These are phyloP conservation scores for Pandemis heparana DNA, from an alignment of 2,888 invertebrate species.

Conservation along the genomic window DNA sequence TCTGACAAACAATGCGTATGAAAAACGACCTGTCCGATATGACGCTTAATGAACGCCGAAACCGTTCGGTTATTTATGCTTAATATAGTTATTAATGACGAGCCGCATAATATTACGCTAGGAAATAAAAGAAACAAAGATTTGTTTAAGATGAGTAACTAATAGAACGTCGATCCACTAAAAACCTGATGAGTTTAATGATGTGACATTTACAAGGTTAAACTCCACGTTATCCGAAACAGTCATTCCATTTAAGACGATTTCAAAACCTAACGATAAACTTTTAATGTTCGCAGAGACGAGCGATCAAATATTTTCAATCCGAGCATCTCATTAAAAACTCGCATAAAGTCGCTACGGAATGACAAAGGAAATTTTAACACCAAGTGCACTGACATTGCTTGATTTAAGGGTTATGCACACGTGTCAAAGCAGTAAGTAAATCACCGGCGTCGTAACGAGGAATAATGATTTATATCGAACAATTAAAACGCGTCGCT, in stretches of 20 bases:
- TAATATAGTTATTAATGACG: conserved; percentile 65
- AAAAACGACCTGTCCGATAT: conserved; percentile 76
- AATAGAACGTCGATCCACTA: conserved; percentile 20
- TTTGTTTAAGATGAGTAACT: conserved; percentile 33
- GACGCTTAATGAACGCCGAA: conserved; percentile 75
- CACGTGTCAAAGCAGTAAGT: conserved; percentile 80
- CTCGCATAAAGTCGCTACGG: conserved; percentile 66
- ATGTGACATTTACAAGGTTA: conserved; percentile 41
- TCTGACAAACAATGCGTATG: conserved; percentile 73
- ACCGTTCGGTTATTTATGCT: conserved; percentile 73
- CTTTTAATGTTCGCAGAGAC: conserved; percentile 56
- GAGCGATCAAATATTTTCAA: conserved; percentile 66
- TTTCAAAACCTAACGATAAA: conserved; percentile 54
- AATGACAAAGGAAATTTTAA: conserved; percentile 74
- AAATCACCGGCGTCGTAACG: conserved; percentile 80
- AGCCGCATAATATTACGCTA: conserved; percentile 36
- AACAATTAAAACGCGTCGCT: conserved; percentile 79
- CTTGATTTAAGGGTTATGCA: conserved; percentile 73
- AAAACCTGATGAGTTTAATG: conserved; percentile 38
- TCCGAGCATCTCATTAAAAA: conserved; percentile 78
- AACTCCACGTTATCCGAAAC: conserved; percentile 7
- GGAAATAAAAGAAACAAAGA: conserved; percentile 39
- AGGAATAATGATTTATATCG: conserved; percentile 80
- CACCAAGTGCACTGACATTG: conserved; percentile 55
- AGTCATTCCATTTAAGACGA: conserved; percentile 46